Base-by-base conservation (phyloP, 2,797 vertebrate genomes). In the Acipenser ruthenus region DNA sequence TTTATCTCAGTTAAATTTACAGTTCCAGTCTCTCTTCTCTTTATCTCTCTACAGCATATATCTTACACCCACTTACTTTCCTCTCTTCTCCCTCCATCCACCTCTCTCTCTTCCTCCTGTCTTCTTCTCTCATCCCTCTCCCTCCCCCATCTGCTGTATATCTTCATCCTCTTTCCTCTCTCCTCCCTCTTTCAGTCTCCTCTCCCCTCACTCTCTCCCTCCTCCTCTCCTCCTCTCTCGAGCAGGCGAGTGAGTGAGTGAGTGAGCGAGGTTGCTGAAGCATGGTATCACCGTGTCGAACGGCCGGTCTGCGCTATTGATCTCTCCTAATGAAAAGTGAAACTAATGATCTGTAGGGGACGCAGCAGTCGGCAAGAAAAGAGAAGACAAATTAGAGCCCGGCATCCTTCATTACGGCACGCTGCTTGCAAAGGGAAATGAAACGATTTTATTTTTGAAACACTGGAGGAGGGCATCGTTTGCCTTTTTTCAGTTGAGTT, bases 301-400 rank as follows among this genome's bases (percentile, higher is more conserved):
- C 78, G 78, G 80, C 81, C 75, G 77, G 70, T 71, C 80, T 78
- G 63, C 72, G 73, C 71, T 81, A 88, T 89, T 69, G 86, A 91
- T 88, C 79, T 70, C 51, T 70, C 58, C 83, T 80, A 79, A 82
- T 89, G 88, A 92, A 88, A 89, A 91, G 86, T 75, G 81, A 88
- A 84, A 78, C 62, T 78, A 82, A 83, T 77, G 84, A 88, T 89
- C 83, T 82, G 78, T 76, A 73, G 65, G 70, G 72, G 74, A 75
- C 80, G 77, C 1, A 62, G 49, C 61, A 67, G 78, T 70, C 10
- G 2, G 55, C 10, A 18, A 67, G 62, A 18, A 66, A 63, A 1
- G 52, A 11, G 69, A 72, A 74, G 68, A 83, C 11, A 82, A 82
- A 89, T 81, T 79, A 71, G 15, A 47, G 68, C 75, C 64, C 73